Evolutionary conservation across 1,140 invertebrate species (phyloP), one percentile per base, ranked within the genome.

Genomic region (Diachasmimorpha longicaudata): DNA sequence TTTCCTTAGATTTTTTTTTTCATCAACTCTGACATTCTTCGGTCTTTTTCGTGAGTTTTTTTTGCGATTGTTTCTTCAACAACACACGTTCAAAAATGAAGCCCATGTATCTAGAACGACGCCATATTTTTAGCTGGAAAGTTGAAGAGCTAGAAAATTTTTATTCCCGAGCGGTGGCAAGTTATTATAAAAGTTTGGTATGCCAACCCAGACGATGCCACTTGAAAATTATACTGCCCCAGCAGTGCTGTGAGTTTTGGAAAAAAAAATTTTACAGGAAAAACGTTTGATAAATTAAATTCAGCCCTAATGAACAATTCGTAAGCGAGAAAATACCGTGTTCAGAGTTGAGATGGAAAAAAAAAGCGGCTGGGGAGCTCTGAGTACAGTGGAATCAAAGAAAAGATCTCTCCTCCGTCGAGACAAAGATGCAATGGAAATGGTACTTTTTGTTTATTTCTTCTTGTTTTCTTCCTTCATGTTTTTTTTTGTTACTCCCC

Each of bases 301-400:
- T 39, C 36, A 70, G 19, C 36, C 68, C 8, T 46, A 42, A 70
- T 46, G 68, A 19, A 70, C 36, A 70, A 70, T 63, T 63, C 31
- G 58, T 63, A 63, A 63, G 23, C 13, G 23, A 23, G 23, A n/a
- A 63, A 25, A 25, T 25, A 63, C 58, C 58, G 4, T 25, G 9
- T 63, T 63, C 10, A 10, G 21, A 63, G 58, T 25, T 23, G 68
- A 37, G n/a, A 39, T 70, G 9, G 14, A 42, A 36, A 46, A 70
- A 71, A 71, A 48, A 71, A 48, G 42, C 6, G 58, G 10, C 4
- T 25, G 58, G 10, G 23, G 19, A 23, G 14, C 58, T 63, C 19
- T 23, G 58, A 63, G 6, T 63, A 63, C 58, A 46, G 37, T 67
- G 37, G 72, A 74, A 74, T 67, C 63, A 74, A 74, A 67, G 37